A percentile compares a stretch with the other conserved stretches of the same genome.
phyloP scores from a whole-genome alignment of 2,113 vertebrate species.

The Trichechus manatus region DNA sequence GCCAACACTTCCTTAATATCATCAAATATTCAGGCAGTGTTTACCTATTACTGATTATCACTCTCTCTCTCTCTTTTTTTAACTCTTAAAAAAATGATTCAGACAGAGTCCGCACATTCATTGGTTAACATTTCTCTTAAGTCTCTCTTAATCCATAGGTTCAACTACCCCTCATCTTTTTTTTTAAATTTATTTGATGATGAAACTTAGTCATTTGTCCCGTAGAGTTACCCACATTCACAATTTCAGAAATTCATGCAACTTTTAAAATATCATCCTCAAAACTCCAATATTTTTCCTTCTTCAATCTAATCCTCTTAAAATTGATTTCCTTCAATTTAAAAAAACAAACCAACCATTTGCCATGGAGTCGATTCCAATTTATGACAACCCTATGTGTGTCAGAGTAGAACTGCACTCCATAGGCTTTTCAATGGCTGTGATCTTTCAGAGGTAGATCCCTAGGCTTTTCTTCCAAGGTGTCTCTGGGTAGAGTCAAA shows the following conservation, averaged over 20 bases:
- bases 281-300: neutral
- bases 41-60: neutral
- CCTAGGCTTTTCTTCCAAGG: too few species aligned
- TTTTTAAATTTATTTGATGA: neutral
- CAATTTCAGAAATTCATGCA: neutral
- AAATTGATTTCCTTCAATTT: neutral
- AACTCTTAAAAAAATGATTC: neutral
- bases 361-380: too few species aligned
- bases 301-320: slow-evolving; percentile 12
- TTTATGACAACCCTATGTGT: too few species aligned
- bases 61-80: neutral
- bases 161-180: neutral
- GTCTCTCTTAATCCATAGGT: neutral
- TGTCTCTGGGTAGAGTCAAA: too few species aligned
- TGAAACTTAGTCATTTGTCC: neutral
- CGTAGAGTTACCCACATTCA: neutral
- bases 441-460: too few species aligned
- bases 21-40: neutral
- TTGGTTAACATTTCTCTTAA: too few species aligned
- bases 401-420: too few species aligned
- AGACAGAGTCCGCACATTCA: neutral
- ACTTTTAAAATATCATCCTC: slow-evolving; percentile 20
- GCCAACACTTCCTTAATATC: neutral
- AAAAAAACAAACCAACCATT: too few species aligned
- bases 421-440: too few species aligned